Evolutionary conservation across 1,140 invertebrate species (phyloP), one percentile per base, ranked within the genome.

Genomic region (Sycophaga agraensis): DNA sequence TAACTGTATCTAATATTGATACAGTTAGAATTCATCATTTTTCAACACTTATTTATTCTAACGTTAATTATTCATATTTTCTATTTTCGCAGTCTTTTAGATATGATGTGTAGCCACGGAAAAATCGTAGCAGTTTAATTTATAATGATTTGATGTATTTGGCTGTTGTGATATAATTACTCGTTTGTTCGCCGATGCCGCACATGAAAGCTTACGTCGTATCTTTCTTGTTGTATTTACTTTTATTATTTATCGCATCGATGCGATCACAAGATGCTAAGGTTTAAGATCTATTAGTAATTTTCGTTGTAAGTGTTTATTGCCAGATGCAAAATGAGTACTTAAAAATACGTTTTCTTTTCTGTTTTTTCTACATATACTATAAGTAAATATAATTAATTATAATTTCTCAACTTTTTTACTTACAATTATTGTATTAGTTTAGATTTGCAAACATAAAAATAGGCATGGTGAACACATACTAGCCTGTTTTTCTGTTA

Each of bases 1-100:
- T 51, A 66, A 53, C 59, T 35, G 58, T 67, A 66, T 55, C 49
- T 64, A 45, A 61, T 58, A 63, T 63, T 69, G 63, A 56, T 67
- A 66, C 65, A 48, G 48, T 67, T 67, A 63, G 55, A 66, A 60
- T 67, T 55, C 40, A 39, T 61, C 42, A 57, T 49, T 56, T 39
- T 45, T 60, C 16, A 28, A 40, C 39, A 54, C 42, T 63, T 60
- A 63, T 65, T 60, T 60, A 57, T 60, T 61, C 57, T 37, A 12
- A 17, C 50, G 14, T 57, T 60, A 45, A 31, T 46, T 48, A 62
- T 11, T 28, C 51, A 37, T 54, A 9, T 35, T 37, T 43, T 34
- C n/a, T 42, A 28, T 28, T 42, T 6, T 31, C 28, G 11, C 9
- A 31, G 12, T 35, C 11, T 19, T 19, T 55, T 9, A 39, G 40